Evolutionary conservation across 2,888 invertebrate species (phyloP).

Genomic region (Lepeophtheirus nordmannii): DNA sequence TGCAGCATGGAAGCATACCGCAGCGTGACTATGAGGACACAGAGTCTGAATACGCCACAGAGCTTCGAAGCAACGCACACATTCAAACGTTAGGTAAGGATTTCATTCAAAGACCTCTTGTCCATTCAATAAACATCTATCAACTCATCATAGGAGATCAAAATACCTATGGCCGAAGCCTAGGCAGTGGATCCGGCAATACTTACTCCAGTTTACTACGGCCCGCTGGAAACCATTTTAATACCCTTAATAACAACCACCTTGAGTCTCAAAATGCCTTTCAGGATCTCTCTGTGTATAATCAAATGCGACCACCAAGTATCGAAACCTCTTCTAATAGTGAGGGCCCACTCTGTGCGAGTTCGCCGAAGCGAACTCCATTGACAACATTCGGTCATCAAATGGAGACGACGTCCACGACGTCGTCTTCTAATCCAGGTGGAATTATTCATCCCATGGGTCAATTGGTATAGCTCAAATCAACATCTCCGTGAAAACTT

Average conservation of each 20-base stretch:
- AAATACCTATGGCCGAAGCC: not conserved
- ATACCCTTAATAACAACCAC: not conserved
- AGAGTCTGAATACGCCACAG: constrained; percentile 23
- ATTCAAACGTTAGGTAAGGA: constrained; percentile 21
- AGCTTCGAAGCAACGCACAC: constrained; percentile 13
- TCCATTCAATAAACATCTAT: not conserved
- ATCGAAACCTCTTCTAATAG: not conserved
- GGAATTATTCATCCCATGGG: too few species aligned
- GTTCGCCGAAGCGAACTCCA: constrained; percentile 18
- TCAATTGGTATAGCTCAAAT: too few species aligned
- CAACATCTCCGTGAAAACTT: too few species aligned
- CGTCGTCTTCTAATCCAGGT: too few species aligned
- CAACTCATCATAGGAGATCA: not conserved
- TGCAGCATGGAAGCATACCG: not conserved
- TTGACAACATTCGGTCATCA: constrained; percentile 9
- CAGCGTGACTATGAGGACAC: constrained; percentile 20
- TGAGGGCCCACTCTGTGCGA: constrained; percentile 18
- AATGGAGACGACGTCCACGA: too few species aligned
- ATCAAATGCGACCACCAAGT: not conserved
- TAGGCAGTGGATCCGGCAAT: not conserved
- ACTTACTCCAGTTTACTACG: not conserved
- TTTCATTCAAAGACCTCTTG: not conserved
- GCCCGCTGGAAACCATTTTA: not conserved
- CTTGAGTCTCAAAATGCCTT: not conserved
- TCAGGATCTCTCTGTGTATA: not conserved